Conservation (phyloP, 2,113 vertebrate species). For the Dasyornis broadbenti region DNA sequence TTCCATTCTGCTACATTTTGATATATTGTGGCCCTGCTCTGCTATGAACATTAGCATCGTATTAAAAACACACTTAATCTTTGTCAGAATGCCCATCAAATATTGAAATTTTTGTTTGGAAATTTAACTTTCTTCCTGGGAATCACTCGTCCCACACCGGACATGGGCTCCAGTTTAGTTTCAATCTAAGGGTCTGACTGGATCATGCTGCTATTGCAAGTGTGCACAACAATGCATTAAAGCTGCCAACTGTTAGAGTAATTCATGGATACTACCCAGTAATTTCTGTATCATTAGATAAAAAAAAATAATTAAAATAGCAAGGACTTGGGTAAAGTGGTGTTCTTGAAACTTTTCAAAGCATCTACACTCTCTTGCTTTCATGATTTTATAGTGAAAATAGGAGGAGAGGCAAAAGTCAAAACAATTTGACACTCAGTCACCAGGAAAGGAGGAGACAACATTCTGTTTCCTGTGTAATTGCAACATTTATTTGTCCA, state of each 20-base stretch:
- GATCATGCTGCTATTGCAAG: neutral
- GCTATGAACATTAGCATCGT: slow-evolving; percentile 20
- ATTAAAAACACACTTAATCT: slow-evolving; percentile 31
- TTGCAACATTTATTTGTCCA: neutral
- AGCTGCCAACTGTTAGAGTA: neutral
- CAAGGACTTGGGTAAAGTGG: neutral
- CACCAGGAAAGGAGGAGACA: neutral
- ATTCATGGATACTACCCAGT: neutral
- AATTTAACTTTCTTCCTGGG: neutral
- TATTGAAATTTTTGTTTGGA: slow-evolving; percentile 28
- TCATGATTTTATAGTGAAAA: neutral
- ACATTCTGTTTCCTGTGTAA: neutral
- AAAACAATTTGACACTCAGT: neutral
- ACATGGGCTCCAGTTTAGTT: neutral
- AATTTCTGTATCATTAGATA: neutral
- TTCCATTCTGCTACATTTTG: slow-evolving; percentile 32
- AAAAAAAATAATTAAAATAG: neutral
- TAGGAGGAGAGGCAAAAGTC: neutral
- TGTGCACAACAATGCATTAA: neutral
- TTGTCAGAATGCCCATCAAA: slow-evolving; percentile 13
- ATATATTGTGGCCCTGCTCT: neutral
- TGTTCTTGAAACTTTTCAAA: neutral
- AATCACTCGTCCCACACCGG: neutral
- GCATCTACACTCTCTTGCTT: neutral
- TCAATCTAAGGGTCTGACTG: neutral